These are phyloP conservation scores for Panonychus citri DNA, from an alignment of 1,140 invertebrate species.

Conservation along the genomic window DNA sequence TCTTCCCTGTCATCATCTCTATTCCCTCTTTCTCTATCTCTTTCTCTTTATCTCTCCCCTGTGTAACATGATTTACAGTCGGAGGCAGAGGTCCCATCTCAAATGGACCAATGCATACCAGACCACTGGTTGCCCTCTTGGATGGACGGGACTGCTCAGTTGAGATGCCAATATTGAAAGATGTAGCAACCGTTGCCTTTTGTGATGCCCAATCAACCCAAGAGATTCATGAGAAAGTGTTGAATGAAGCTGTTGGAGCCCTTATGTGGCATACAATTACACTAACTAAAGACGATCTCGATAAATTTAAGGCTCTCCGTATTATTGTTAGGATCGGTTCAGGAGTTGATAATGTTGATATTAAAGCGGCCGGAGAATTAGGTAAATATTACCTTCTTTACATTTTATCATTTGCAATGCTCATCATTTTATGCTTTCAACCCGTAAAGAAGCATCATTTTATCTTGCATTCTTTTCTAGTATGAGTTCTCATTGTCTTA, in stretches of 20 bases:
- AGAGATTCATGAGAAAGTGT: slow-evolving; percentile 99
- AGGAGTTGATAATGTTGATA: slow-evolving; percentile 96
- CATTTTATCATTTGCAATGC: neutral
- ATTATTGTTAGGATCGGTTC: slow-evolving; percentile 96
- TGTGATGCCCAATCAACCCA: slow-evolving; percentile 97
- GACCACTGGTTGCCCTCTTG: slow-evolving; percentile 84
- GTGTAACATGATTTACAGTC: neutral
- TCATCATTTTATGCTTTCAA: neutral
- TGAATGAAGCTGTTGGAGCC: slow-evolving; percentile 97
- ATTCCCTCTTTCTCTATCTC: neutral
- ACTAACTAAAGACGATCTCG: slow-evolving; percentile 92
- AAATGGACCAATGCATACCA: slow-evolving; percentile 50
- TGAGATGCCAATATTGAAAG: slow-evolving; percentile 99
- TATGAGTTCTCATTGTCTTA: too few relatives aligned
- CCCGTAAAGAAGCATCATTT: neutral
- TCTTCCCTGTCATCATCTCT: neutral
- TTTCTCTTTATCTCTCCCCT: neutral
- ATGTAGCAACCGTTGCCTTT: slow-evolving; percentile 97
- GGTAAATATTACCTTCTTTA: slow-evolving; percentile 18
- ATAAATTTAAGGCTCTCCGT: slow-evolving; percentile 96
- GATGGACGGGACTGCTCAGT: slow-evolving; percentile 97
- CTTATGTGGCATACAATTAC: slow-evolving; percentile 99
- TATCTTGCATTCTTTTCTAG: slow-evolving; percentile 1
- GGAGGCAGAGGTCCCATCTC: slow-evolving; percentile 10
- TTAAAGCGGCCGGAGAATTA: slow-evolving; percentile 45